phyloP scores from a whole-genome alignment of 2,797 vertebrate species.

The Sparus aurata region DNA sequence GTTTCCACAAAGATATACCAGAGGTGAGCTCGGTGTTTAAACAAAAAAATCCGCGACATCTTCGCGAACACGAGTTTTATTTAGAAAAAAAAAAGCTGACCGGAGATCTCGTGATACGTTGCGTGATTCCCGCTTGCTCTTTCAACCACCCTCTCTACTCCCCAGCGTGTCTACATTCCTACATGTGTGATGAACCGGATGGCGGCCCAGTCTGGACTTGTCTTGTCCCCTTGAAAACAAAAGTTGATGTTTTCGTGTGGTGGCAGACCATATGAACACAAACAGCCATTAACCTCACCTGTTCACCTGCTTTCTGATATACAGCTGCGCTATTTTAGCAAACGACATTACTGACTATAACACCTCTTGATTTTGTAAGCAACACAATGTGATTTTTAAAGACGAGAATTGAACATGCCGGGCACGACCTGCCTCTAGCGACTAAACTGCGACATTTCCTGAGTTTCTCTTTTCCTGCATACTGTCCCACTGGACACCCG shows the following conservation, averaged over 20 bases:
- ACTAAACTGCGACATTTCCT: not conserved
- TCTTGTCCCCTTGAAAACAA: not conserved
- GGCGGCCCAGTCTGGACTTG: constrained; percentile 21
- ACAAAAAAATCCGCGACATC: not conserved
- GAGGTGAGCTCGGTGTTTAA: not conserved
- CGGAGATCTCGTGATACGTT: constrained; percentile 10
- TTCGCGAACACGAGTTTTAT: not conserved
- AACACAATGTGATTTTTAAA: too few species aligned
- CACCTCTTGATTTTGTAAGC: not conserved
- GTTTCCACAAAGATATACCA: not conserved
- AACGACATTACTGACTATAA: too few species aligned
- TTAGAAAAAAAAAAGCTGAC: constrained; percentile 26
- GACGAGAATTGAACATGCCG: fast-evolving
- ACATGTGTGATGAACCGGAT: not conserved
- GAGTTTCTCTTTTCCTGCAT: not conserved
- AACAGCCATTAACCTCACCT: not conserved
- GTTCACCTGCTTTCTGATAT: not conserved
- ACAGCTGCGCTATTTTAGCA: not conserved
- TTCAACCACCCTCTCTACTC: too few species aligned
- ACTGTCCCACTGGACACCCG: not conserved
- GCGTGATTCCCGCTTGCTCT: not conserved
- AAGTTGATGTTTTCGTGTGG: not conserved
- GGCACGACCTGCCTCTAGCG: not conserved
- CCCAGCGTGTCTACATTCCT: constrained; percentile 6
- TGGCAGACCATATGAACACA: not conserved